These are phyloP conservation scores for Acleris emargana DNA, from an alignment of 2,888 invertebrate genomes.

Conservation along the genomic window DNA sequence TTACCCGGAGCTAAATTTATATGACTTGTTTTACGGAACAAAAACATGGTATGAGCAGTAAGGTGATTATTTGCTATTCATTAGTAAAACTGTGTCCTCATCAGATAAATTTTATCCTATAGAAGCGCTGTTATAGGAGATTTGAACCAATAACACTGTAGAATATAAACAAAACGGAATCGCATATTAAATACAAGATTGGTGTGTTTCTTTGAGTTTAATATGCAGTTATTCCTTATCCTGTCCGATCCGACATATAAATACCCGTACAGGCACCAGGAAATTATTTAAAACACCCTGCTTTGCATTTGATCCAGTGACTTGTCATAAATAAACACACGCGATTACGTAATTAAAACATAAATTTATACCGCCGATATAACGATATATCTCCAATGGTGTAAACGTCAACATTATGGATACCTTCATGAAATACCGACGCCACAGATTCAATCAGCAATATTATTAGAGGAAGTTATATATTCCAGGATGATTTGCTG, in stretches of 20 bases:
- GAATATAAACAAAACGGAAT: no score
- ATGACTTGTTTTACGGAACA: no score
- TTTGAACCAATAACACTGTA: no score
- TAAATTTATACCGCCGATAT: slow-evolving; percentile 48
- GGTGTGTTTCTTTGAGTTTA: no score
- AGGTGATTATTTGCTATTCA: no score
- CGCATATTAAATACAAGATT: no score
- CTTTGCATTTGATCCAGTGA: slow-evolving; percentile 8
- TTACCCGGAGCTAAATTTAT: no score
- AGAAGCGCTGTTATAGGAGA: no score
- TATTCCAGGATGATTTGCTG: slow-evolving; percentile 4
- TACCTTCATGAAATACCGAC: slow-evolving; percentile 25
- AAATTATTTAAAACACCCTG: slow-evolving; percentile 16
- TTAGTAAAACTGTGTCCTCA: no score
- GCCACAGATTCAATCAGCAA: slow-evolving; percentile 27
- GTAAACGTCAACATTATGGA: slow-evolving; percentile 58
- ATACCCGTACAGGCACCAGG: not conserved
- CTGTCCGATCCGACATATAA: slow-evolving; percentile 2
- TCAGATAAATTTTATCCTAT: no score
- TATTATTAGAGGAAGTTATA: slow-evolving; percentile 7
- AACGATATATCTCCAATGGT: slow-evolving; percentile 42
- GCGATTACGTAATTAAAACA: slow-evolving; percentile 43
- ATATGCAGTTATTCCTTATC: slow-evolving; percentile 4
- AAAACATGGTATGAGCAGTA: no score
- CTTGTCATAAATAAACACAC: slow-evolving; percentile 33